Conservation (phyloP, 2,888 invertebrate genomes). For the Serripes groenlandicus region DNA sequence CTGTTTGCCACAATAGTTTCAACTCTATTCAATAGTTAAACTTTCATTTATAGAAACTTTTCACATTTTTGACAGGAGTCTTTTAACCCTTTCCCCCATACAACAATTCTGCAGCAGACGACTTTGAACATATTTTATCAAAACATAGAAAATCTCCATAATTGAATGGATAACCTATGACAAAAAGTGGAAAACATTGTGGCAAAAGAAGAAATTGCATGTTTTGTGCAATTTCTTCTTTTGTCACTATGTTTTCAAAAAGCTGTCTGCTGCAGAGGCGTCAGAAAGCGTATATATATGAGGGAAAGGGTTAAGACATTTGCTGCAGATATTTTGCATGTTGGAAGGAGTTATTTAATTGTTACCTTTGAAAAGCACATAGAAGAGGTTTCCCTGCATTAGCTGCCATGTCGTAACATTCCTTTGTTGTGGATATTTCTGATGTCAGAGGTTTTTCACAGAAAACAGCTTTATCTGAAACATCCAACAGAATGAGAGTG, state of each 20-base stretch:
- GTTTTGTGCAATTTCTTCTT: neutral
- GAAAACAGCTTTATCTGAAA: constrained; percentile 89
- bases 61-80: too few relatives aligned
- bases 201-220: neutral
- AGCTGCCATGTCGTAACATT: constrained; percentile 89
- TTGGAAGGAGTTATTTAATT: neutral
- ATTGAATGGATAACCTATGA: too few relatives aligned
- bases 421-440: constrained; percentile 87
- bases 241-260: neutral
- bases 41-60: too few relatives aligned
- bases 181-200: constrained; percentile 8
- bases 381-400: constrained; percentile 88
- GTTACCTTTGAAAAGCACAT: constrained; percentile 89
- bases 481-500: too few relatives aligned
- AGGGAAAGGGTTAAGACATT: neutral
- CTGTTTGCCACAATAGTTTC: too few relatives aligned
- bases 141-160: too few relatives aligned
- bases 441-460: constrained; percentile 91
- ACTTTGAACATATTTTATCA: too few relatives aligned
- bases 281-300: neutral
- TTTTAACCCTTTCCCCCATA: too few relatives aligned
- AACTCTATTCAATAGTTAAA: too few relatives aligned
- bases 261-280: neutral
- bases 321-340: neutral
- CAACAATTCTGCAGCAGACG: too few relatives aligned